phyloP scores from a whole-genome alignment of 2,113 vertebrate species.

The Hassar affinis region DNA sequence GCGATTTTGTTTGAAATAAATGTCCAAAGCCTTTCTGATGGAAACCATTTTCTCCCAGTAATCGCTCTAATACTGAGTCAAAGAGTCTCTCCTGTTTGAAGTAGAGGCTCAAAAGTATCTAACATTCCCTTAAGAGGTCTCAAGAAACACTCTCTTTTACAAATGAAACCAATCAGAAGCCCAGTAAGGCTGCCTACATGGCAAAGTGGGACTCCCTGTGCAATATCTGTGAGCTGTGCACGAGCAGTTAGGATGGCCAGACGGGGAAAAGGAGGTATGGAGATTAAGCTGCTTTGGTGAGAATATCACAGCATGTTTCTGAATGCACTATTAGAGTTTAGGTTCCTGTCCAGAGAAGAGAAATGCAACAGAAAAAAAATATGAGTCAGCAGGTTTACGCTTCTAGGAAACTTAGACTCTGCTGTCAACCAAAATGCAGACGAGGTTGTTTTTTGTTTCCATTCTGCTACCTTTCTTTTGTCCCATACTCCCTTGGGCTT shows the following conservation, averaged over 20 bases:
- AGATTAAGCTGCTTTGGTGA: neutral
- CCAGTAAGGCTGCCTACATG: neutral
- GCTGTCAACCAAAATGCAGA: neutral
- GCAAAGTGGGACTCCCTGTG: conserved; percentile 25
- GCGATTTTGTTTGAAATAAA: conserved; percentile 4
- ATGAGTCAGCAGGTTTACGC: neutral
- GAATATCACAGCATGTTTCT: neutral
- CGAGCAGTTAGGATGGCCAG: neutral
- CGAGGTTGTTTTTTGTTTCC: neutral
- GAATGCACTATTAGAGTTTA: conserved; percentile 1
- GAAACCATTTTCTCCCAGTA: conserved; percentile 10
- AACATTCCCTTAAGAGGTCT: neutral
- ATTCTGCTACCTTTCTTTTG: neutral
- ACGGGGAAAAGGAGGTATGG: neutral
- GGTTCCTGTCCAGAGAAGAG: neutral
- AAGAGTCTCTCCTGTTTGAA: neutral
- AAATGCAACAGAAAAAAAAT: neutral
- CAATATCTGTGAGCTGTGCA: conserved; percentile 10
- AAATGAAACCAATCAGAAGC: conserved; percentile 10
- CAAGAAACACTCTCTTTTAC: neutral
- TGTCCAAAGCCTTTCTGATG: neutral
- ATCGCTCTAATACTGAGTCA: neutral
- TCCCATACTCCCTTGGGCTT: neutral
- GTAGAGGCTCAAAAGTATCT: neutral
- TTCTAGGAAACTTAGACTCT: neutral